phyloP scores from a whole-genome alignment of 2,797 vertebrate species.

The Peromyscus eremicus region DNA sequence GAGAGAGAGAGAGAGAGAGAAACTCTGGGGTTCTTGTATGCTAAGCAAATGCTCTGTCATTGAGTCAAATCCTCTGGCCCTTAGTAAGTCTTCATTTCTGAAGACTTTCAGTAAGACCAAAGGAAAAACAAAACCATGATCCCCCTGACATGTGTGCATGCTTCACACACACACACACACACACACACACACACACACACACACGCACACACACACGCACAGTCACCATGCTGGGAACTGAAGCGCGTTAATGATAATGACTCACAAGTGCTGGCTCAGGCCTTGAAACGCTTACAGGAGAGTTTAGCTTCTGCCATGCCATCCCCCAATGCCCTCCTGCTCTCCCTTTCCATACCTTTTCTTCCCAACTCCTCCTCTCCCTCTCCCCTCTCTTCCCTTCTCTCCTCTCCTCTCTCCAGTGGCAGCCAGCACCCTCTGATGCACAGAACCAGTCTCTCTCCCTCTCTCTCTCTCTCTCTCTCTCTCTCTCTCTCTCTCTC shows the following conservation, averaged over 20 bases:
- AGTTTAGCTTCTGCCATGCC: neutral
- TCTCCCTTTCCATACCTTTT: neutral
- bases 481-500: too few relatives aligned
- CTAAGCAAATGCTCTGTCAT: neutral
- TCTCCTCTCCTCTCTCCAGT: neutral
- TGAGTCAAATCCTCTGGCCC: neutral
- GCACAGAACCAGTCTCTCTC: neutral
- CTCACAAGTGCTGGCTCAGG: neutral
- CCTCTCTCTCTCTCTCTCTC: too few relatives aligned
- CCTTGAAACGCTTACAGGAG: neutral
- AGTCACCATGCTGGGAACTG: constrained; percentile 16
- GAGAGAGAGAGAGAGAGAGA: too few relatives aligned
- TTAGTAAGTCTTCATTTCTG: neutral
- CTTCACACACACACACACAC: neutral
- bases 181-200: neutral
- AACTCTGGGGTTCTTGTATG: neutral
- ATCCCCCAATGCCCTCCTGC: neutral
- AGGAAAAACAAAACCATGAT: neutral
- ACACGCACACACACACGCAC: neutral
- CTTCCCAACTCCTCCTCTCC: neutral
- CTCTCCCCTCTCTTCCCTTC: too few relatives aligned
- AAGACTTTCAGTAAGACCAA: constrained; percentile 2
- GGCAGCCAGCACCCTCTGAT: neutral
- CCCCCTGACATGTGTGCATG: neutral
- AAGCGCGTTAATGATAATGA: neutral